A percentile compares a stretch with the other conserved stretches of the same genome.
Evolutionary conservation across 2,888 invertebrate species (phyloP).

Genomic region (Masnerella sp.): DNA sequence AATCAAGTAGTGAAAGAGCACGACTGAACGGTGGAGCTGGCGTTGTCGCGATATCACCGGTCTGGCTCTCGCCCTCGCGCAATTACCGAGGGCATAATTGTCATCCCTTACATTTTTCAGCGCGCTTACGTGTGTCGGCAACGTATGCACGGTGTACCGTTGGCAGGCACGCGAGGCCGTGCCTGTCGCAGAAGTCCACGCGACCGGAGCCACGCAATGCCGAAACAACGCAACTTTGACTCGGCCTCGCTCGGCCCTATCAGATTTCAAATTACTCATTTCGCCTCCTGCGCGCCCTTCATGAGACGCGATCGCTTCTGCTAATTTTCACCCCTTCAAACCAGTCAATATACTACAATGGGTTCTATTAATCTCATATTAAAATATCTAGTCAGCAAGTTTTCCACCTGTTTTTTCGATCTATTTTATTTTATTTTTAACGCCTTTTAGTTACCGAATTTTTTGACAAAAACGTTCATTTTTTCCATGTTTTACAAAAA

Average conservation of each 20-base stretch:
- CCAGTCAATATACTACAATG: too few species aligned
- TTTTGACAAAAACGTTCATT: too few species aligned
- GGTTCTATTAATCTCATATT: conserved; percentile 25
- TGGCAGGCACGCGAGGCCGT: conserved; percentile 75
- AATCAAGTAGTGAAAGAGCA: conserved; percentile 70
- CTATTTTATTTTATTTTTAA: too few species aligned
- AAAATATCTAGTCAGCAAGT: conserved; percentile 12
- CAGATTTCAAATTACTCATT: conserved; percentile 78
- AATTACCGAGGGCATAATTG: conserved; percentile 77
- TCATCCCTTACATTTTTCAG: conserved; percentile 74
- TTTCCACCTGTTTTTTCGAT: too few species aligned
- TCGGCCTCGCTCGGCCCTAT: conserved; percentile 71
- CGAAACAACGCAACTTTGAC: conserved; percentile 73
- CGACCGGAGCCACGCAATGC: conserved; percentile 76
- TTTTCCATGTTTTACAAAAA: too few species aligned
- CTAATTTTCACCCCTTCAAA: conserved; percentile 5
- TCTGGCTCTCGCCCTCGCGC: conserved; percentile 66
- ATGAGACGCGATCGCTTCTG: too few species aligned
- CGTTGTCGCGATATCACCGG: conserved; percentile 64
- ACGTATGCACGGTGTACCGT: conserved; percentile 57
- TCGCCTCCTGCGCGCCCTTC: too few species aligned
- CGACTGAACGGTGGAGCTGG: conserved; percentile 71
- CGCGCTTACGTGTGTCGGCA: conserved; percentile 54
- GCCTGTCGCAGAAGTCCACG: conserved; percentile 77
- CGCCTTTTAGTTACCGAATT: too few species aligned